phyloP scores from a whole-genome alignment of 2,888 invertebrate species.

The Drosophila hawaiiensis region DNA sequence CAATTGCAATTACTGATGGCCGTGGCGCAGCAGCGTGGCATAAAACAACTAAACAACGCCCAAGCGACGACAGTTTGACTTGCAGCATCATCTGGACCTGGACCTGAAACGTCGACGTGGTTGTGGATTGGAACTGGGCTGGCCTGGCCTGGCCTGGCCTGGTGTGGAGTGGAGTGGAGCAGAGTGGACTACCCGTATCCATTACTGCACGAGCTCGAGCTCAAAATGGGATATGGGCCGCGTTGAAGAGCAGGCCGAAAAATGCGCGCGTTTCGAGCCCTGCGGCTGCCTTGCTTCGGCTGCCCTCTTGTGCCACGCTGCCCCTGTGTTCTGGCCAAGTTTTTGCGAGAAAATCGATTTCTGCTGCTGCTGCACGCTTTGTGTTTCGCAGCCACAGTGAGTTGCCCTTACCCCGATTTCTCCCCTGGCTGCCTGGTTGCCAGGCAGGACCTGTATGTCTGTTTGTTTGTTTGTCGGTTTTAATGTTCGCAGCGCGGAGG shows the following conservation, averaged over 20 bases:
- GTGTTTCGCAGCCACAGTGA: slow-evolving; percentile 3
- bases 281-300: slow-evolving; percentile 48
- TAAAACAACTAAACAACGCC: slow-evolving; percentile 71
- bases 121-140: not conserved
- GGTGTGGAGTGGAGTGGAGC: not conserved
- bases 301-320: not conserved
- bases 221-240: slow-evolving; percentile 28
- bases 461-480: slow-evolving; percentile 81
- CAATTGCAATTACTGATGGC: slow-evolving; percentile 76
- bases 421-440: slow-evolving; percentile 2
- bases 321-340: slow-evolving; percentile 58
- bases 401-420: not conserved
- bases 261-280: slow-evolving; percentile 62
- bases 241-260: slow-evolving; percentile 41
- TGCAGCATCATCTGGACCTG: slow-evolving; percentile 47
- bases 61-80: slow-evolving; percentile 76
- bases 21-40: slow-evolving; percentile 43
- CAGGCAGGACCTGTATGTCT: slow-evolving; percentile 53
- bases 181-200: slow-evolving; percentile 37
- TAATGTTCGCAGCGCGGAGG: slow-evolving; percentile 70
- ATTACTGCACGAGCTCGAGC: slow-evolving; percentile 41
- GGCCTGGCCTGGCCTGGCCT: not conserved
- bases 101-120: not conserved
- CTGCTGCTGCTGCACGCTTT: slow-evolving; percentile 60
- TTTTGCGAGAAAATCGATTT: slow-evolving; percentile 78